Evolutionary conservation across 2,113 vertebrate genomes (phyloP), one percentile per base, ranked within the genome.

Genomic region (Spermophilus dauricus): DNA sequence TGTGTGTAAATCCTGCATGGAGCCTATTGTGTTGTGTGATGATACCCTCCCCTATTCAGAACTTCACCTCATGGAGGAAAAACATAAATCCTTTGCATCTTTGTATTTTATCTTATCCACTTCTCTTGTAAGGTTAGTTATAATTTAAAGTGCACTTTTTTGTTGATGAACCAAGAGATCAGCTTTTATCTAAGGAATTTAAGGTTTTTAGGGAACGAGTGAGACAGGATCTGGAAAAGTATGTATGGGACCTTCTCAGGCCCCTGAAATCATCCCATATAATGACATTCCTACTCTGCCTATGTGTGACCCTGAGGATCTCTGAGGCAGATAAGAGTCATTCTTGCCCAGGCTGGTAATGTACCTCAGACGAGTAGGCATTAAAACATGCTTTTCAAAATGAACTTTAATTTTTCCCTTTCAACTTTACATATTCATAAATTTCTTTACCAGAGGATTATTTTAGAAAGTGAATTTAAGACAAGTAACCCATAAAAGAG

Each of bases 381-480:
- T 70, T 80, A 51, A 92, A 32, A 91, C 70, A 56, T 65, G 14
- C 9, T 85, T 86, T 85, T 67, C 12, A 37, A 83, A 86, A 73
- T 56, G 20, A 30, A 63, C 51, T 80, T 72, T 28, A 42, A n/a
- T 63, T 32, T 58, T 87, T 65, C 14, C 17, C 2, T 69, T n/a
- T 80, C 28, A 86, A 61, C n/a, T 76, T 80, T 87, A 53, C 9
- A 24, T 51, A 85, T 48, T 10, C 45, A 67, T 22, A 80, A 82
- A 94, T 2, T 34, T 53, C 8, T 26, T 94, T 80, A 14, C 11
- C 6, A 14, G 13, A 76, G 22, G 32, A 37, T 81, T 22, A 53
- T 53, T 81, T 70, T 37, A 95, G n/a, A 93, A 91, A 90, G 45
- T 51, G 14, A 73, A 82, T 53, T 92, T 82, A 56, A 53, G 10